Evolutionary conservation across 2,888 invertebrate species (phyloP), one percentile per base, ranked within the genome.

Genomic region (Carpatolechia fugitivella): DNA sequence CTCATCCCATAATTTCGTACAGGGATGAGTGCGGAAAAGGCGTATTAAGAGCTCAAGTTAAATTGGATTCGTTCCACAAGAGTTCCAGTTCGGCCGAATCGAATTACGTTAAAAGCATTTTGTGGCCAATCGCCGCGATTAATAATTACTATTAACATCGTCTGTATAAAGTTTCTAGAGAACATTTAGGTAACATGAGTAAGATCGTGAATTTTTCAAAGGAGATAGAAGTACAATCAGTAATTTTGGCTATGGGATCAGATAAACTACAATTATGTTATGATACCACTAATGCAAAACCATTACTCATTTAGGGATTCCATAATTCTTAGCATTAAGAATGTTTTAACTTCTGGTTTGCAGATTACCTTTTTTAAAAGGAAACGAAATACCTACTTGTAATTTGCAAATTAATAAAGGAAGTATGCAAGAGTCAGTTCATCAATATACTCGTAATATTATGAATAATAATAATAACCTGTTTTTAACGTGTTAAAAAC

Each of bases 81-180:
- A 79, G 80, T 81, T 78, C 77, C 81, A 82, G 76, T 77, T 78
- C 71, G 72, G 74, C 80, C 82, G 84, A 84, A 82, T 87, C 86
- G 82, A 87, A 86, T 86, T 86, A 84, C 82, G 78, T 86, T 85
- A 79, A 84, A 81, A 83, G 78, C 78, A 85, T 84, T 86, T 84
- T 85, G 85, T 81, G 84, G 85, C 85, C 82, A 82, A 85, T 83
- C 79, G 71, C 78, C 72, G 79, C 81, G 78, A 83, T 85, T 87
- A 85, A 83, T 84, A 52, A 46, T 35, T 52, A 83, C 83, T 84
- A 82, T 82, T 81, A 82, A 80, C 74, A 73, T 61, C 68, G 71
- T 63, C 71, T 70, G 70, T 83, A 80, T 86, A 77, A 69, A 72
- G 78, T 85, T 85, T 82, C 85, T 72, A 69, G 67, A 66, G 63